These are phyloP conservation scores for Malurus cyaneus DNA, from an alignment of 2,113 vertebrate species.

Conservation along the genomic window DNA sequence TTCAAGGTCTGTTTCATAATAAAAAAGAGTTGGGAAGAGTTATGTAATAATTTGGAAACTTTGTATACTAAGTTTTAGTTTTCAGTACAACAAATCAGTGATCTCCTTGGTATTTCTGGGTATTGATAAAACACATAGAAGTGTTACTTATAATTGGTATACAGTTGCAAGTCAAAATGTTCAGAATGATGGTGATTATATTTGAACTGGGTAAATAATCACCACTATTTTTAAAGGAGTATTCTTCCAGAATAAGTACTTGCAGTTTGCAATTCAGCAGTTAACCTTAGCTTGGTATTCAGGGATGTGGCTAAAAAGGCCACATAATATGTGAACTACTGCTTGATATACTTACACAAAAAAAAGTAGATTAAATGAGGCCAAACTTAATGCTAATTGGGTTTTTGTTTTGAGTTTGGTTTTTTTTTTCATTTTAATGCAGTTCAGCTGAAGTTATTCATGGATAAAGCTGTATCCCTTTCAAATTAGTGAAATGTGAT, in stretches of 20 bases:
- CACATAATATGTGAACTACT: neutral
- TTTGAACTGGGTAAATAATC: neutral
- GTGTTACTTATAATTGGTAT: neutral
- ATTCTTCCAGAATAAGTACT: neutral
- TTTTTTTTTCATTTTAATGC: constrained; percentile 22
- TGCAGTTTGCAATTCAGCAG: neutral
- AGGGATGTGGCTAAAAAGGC: neutral
- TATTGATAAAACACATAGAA: neutral
- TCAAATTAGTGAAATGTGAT: constrained; percentile 13
- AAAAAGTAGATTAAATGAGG: neutral
- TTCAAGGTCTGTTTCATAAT: neutral
- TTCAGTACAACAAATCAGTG: neutral
- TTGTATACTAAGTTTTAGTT: neutral
- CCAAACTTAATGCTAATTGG: constrained; percentile 5
- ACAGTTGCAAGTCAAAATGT: neutral
- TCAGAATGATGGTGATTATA: neutral
- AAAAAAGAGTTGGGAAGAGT: neutral
- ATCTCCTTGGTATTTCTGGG: neutral
- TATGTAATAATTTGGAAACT: neutral
- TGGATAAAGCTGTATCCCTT: neutral
- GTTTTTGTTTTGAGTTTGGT: neutral
- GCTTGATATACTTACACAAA: neutral
- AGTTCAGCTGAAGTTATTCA: constrained; percentile 7
- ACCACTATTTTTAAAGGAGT: neutral
- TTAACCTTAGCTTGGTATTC: neutral